Evolutionary conservation across 1,140 invertebrate species (phyloP).

Genomic region (Diorhabda elongata): DNA sequence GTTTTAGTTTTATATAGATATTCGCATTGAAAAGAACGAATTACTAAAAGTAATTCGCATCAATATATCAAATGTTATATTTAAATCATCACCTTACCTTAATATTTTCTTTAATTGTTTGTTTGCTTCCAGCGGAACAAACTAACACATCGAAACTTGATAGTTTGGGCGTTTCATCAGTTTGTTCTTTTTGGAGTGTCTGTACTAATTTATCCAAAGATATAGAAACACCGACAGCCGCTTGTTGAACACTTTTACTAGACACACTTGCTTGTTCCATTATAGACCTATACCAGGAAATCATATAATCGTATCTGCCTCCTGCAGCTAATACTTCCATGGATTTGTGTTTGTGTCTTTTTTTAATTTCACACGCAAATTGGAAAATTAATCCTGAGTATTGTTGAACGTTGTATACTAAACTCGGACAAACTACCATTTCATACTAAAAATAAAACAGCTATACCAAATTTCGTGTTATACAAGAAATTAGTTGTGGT

Average conservation of each 20-base stretch:
- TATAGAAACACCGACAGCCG: constrained; percentile 70
- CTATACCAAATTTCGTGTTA: too few species aligned
- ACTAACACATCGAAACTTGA: constrained; percentile 62
- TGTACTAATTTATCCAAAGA: constrained; percentile 67
- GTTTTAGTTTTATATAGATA: too few species aligned
- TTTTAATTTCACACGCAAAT: constrained; percentile 60
- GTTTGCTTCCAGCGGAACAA: constrained; percentile 56
- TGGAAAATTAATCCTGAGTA: constrained; percentile 72
- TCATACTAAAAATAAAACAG: constrained; percentile 51
- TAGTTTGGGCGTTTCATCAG: constrained; percentile 43
- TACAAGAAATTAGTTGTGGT: too few species aligned
- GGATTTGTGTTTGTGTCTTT: constrained; percentile 54
- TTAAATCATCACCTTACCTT: constrained; percentile 42
- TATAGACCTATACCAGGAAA: constrained; percentile 46
- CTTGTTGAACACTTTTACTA: constrained; percentile 49
- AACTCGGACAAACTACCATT: constrained; percentile 58
- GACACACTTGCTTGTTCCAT: constrained; percentile 35
- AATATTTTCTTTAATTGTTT: constrained; percentile 61
- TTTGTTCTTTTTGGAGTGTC: constrained; percentile 50
- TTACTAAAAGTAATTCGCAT: background rate
- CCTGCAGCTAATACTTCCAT: constrained; percentile 49
- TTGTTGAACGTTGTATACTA: constrained; percentile 61
- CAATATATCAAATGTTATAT: too few species aligned
- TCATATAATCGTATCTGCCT: constrained; percentile 51
- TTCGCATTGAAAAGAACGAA: too few species aligned